Conservation (phyloP, 2,888 invertebrate genomes). For the Cylindroiulus punctatus region DNA sequence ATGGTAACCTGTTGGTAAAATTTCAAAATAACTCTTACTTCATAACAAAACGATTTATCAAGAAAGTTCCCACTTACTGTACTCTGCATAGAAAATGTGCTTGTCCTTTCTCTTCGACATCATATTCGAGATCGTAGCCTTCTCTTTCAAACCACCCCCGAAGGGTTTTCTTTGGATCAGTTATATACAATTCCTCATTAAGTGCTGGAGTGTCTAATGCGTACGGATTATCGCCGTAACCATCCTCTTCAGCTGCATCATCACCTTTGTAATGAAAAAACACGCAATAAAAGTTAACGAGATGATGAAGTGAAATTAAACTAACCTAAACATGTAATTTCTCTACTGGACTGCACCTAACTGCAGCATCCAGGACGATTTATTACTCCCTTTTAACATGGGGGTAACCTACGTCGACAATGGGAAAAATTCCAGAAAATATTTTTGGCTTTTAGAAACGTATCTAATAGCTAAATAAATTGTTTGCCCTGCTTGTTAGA, state of each 20-base stretch:
- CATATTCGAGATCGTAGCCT: constrained; percentile 85
- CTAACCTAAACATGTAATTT: too few species aligned
- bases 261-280: constrained; percentile 70
- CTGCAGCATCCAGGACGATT: too few species aligned
- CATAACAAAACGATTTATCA: background rate
- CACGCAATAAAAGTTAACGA: too few species aligned
- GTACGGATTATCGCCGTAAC: constrained; percentile 83
- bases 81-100: constrained; percentile 86
- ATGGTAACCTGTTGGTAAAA: constrained; percentile 55
- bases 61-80: constrained; percentile 63
- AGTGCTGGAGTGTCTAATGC: constrained; percentile 69
- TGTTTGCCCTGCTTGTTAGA: too few species aligned
- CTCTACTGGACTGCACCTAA: too few species aligned
- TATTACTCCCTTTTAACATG: too few species aligned
- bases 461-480: too few species aligned
- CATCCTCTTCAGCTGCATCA: constrained; percentile 90
- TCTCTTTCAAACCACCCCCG: constrained; percentile 95
- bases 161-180: constrained; percentile 95
- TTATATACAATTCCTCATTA: constrained; percentile 89
- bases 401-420: too few species aligned
- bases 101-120: constrained; percentile 84
- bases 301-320: too few species aligned
- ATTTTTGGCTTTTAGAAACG: too few species aligned
- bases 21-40: background rate
- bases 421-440: too few species aligned